Conservation (phyloP, 2,797 vertebrate genomes). For the Mus spretus region DNA sequence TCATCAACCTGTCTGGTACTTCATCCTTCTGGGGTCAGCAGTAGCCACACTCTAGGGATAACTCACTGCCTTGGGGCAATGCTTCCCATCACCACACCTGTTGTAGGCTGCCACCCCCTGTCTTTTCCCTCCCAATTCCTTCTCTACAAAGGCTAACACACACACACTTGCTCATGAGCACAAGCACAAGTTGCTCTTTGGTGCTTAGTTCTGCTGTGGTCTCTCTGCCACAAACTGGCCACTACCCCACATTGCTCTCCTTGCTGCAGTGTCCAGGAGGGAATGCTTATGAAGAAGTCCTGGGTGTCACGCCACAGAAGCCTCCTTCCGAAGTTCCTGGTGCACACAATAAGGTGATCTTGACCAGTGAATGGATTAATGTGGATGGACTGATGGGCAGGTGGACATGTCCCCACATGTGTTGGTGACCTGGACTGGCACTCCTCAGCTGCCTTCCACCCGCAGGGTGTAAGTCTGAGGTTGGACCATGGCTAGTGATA, state of each 20-base stretch:
- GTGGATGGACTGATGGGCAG: neutral
- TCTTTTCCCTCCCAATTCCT: neutral
- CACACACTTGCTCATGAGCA: no score
- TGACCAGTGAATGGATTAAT: no score
- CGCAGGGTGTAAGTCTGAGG: neutral
- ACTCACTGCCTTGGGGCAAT: neutral
- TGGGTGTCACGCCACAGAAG: neutral
- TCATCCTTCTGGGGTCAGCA: neutral
- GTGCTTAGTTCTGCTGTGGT: neutral
- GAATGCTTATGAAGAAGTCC: neutral
- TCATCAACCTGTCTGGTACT: neutral
- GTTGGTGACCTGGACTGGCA: neutral
- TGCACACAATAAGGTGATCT: neutral
- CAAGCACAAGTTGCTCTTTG: neutral
- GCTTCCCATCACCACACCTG: neutral
- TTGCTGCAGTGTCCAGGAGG: neutral
- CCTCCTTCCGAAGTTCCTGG: neutral
- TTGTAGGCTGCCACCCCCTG: neutral
- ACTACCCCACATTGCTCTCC: neutral
- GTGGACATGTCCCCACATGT: neutral
- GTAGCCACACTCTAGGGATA: neutral
- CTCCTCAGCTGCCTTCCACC: neutral
- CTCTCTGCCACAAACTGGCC: neutral
- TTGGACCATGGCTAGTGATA: neutral
- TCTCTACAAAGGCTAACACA: neutral